Conservation (phyloP, 2,113 vertebrate species). For the Arenaria interpres region DNA sequence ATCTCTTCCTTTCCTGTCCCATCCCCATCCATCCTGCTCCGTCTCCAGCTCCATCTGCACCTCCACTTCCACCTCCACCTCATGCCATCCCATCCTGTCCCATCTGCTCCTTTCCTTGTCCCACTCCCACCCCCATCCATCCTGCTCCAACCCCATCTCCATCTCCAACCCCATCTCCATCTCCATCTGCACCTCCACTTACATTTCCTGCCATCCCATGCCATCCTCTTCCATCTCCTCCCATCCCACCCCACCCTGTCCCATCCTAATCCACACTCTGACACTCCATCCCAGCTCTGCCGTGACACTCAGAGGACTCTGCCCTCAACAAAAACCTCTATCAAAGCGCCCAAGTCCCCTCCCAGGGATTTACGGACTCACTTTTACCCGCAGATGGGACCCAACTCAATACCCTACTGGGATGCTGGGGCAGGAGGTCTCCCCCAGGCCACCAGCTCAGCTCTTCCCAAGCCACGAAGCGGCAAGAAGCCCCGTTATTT, state of each 20-base stretch:
- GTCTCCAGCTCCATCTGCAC: neutral
- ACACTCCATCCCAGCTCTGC: neutral
- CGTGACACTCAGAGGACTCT: neutral
- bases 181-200: neutral
- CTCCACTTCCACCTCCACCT: no score
- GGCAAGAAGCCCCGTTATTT: neutral
- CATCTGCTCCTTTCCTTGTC: no score
- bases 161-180: neutral
- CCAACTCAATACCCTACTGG: fast-evolving
- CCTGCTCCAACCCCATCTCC: no score
- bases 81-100: neutral
- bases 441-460: neutral
- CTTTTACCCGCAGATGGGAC: fast-evolving
- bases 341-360: neutral
- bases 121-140: neutral
- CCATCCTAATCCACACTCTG: neutral
- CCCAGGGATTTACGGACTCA: fast-evolving
- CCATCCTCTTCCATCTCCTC: no score
- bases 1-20: neutral
- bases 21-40: neutral
- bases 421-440: neutral
- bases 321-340: neutral
- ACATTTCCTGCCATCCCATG: no score
- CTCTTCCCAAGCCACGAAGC: neutral
- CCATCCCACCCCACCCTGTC: neutral